These are phyloP conservation scores for Dryococelus australis DNA, from an alignment of 2,888 invertebrate genomes.

Conservation along the genomic window DNA sequence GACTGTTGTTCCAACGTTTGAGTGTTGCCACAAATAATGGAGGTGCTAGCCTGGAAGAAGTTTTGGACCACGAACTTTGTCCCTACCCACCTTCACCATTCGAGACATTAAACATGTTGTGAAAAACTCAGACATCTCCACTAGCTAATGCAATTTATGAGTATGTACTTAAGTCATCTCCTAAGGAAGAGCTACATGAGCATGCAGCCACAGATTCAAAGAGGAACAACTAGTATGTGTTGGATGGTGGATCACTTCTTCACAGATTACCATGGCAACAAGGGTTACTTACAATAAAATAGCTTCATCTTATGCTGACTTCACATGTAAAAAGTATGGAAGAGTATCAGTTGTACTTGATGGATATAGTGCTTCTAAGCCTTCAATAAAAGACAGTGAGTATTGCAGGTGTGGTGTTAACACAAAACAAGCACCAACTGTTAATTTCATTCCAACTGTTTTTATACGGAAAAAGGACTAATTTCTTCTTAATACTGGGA, in stretches of 20 bases:
- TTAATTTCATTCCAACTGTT: neutral
- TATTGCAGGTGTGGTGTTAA: neutral
- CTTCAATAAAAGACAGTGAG: neutral
- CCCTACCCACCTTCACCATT: neutral
- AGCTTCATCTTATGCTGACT: no score
- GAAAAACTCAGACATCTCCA: neutral
- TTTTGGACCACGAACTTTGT: neutral
- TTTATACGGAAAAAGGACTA: neutral
- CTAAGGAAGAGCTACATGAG: no score
- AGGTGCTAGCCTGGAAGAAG: neutral
- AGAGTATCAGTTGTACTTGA: neutral
- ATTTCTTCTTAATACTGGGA: no score
- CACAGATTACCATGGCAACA: neutral
- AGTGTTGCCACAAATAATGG: neutral
- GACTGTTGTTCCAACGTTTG: no score
- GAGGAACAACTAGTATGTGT: neutral
- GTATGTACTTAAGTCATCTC: neutral
- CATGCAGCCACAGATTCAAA: neutral
- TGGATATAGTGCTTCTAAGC: neutral
- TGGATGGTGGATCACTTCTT: slow-evolving; percentile 12
- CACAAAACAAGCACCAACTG: neutral
- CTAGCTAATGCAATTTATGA: neutral
- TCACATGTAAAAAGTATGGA: neutral
- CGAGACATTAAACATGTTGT: neutral
- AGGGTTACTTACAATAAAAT: neutral